Conservation (phyloP, 2,888 invertebrate species). For the Pandemis cinnamomeana region DNA sequence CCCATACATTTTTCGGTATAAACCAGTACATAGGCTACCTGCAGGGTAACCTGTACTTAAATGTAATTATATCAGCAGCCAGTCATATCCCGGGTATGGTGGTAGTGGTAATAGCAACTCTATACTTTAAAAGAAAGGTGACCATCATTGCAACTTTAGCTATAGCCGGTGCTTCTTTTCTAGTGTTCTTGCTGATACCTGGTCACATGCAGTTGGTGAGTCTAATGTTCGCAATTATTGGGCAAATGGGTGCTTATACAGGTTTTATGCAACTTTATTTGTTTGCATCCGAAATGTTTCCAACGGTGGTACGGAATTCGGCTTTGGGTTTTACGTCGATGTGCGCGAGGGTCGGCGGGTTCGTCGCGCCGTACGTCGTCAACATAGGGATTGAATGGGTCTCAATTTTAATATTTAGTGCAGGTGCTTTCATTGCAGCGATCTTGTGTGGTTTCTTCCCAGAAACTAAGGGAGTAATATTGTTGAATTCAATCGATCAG, state of each 20-base stretch:
- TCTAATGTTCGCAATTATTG: constrained; percentile 89
- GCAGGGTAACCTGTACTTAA: constrained; percentile 91
- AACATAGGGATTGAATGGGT: constrained; percentile 77
- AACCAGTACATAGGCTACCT: constrained; percentile 91
- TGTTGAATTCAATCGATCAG: constrained; percentile 73
- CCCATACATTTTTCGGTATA: constrained; percentile 92
- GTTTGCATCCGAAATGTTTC: constrained; percentile 91
- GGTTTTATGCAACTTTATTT: constrained; percentile 88
- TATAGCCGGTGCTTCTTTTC: constrained; percentile 63
- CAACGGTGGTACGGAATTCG: constrained; percentile 91
- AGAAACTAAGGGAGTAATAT: constrained; percentile 71
- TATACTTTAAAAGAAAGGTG: constrained; percentile 66
- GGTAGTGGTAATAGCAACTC: constrained; percentile 62
- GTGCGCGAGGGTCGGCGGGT: constrained; percentile 88
- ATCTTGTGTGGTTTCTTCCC: constrained; percentile 69
- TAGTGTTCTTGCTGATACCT: constrained; percentile 70
- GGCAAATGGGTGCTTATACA: constrained; percentile 90
- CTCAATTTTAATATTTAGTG: constrained; percentile 70
- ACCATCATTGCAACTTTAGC: constrained; percentile 63
- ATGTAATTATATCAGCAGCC: constrained; percentile 89
- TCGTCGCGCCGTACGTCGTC: constrained; percentile 88
- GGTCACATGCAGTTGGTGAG: constrained; percentile 65
- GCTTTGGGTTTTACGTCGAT: constrained; percentile 90
- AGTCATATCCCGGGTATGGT: constrained; percentile 64
- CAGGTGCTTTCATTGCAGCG: constrained; percentile 65